Conservation (phyloP, 2,797 vertebrate species). For the Anguilla marmorata region DNA sequence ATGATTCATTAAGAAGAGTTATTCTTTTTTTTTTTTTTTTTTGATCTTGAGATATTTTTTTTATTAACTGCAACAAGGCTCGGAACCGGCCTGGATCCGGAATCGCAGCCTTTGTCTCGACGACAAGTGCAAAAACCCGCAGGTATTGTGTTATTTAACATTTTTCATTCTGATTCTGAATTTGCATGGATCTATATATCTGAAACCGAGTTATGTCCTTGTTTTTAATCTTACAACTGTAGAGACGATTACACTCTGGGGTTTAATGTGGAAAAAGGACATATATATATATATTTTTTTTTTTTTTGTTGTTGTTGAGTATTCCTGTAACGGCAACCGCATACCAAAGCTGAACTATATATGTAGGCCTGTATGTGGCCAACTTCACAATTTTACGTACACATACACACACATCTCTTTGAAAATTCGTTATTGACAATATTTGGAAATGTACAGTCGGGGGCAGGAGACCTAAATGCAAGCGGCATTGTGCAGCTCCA, state of each 20-base stretch:
- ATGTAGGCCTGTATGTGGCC: constrained; percentile 48
- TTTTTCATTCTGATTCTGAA: constrained; percentile 26
- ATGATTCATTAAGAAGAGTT: constrained; percentile 37
- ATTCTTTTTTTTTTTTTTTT: constrained; percentile 29
- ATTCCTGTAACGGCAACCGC: constrained; percentile 31
- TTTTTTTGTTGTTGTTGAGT: background rate
- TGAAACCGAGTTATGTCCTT: constrained; percentile 12
- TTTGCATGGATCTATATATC: background rate
- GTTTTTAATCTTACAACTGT: background rate
- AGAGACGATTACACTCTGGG: background rate
- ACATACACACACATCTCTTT: constrained; percentile 29
- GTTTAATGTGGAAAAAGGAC: background rate
- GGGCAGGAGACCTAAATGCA: background rate
- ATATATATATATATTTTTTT: background rate
- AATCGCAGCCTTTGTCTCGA: constrained; percentile 58
- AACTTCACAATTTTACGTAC: constrained; percentile 42
- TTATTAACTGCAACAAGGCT: constrained; percentile 58
- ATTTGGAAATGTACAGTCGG: background rate
- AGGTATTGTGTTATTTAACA: constrained; percentile 61
- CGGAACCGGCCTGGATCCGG: constrained; percentile 53
- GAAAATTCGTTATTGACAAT: constrained; percentile 23
- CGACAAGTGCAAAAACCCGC: constrained; percentile 57
- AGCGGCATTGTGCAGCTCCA: background rate
- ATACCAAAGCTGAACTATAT: constrained; percentile 33
- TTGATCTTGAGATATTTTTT: constrained; percentile 38